Conservation (phyloP, 2,113 vertebrate genomes). For the Eptesicus fuscus region DNA sequence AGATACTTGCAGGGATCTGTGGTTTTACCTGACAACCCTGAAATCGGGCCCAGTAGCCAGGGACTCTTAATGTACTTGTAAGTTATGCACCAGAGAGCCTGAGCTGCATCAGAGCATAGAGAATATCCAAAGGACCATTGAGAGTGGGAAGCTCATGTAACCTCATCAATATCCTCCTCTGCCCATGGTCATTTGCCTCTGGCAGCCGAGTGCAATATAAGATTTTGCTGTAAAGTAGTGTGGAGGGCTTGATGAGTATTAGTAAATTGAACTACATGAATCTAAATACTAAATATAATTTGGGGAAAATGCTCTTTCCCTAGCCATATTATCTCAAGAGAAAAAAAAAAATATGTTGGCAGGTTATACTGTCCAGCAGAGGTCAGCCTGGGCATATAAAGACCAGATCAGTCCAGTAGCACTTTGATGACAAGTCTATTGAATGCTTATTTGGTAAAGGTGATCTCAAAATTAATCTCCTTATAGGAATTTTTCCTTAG, state of each 20-base stretch:
- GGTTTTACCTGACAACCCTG: not conserved
- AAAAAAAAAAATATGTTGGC: not conserved
- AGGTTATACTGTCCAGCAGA: not conserved
- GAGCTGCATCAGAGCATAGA: not conserved
- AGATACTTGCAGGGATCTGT: not conserved
- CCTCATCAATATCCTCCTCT: not conserved
- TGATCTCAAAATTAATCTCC: not conserved
- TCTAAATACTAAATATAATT: not conserved
- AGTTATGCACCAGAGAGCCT: not conserved
- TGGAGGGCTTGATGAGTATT: not conserved
- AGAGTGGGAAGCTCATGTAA: not conserved
- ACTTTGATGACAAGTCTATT: not conserved
- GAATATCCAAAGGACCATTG: too few species aligned
- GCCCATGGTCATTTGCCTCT: accelerated
- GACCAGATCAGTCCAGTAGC: not conserved
- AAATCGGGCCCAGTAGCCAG: not conserved
- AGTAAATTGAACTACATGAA: not conserved
- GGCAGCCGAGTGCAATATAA: not conserved
- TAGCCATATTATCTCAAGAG: not conserved
- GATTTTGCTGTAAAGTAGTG: not conserved
- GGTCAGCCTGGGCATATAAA: conserved; percentile 2
- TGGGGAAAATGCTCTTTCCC: not conserved
- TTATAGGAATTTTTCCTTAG: not conserved
- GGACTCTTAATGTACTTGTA: not conserved
- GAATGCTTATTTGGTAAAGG: not conserved